Base-by-base conservation (phyloP, 2,888 invertebrate genomes). In the Drosophila fungiperda region DNA sequence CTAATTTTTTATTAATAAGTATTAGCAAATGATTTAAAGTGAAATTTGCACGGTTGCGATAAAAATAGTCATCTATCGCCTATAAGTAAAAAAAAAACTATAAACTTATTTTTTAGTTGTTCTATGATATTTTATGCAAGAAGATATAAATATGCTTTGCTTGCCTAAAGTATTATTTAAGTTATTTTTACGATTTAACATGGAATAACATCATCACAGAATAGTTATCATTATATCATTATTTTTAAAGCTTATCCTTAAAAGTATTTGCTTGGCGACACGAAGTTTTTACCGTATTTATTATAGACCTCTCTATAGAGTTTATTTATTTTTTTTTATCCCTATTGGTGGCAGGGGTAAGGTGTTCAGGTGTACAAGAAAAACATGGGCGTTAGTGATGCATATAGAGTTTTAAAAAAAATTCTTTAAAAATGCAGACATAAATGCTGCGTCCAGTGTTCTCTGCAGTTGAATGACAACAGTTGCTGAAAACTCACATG, bases 401-500 rank as follows among this genome's bases (percentile, higher is more conserved):
- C 29, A 48, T 35, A 26, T 35, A 45, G 15, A 49, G 36, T 42
- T 38, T 15, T 26, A 50, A 54, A 40, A 54, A 33, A 53, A 67
- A 38, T 33, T 23, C 7, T 12, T 9, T 2, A 64, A 45, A 45
- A 45, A 45, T 45, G 8, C 26, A 36, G 20, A 15, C 57, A 42
- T 49, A 62, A 52, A 35, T 33, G 45, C 38, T 48, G 40, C 26
- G 57, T 6, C 26, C 52, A 26, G 40, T 64, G 48, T 55, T 49
- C 57, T 58, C 60, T 60, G 50, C 69, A 72, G 52, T 73, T 88
- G 83, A 72, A 63, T 57, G 83, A 80, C 68, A 88, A 70, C 73
- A 83, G 86, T 83, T 80, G 69, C 83, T 64, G 78, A 74, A 80
- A 78, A 54, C 80, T 68, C 81, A 48, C 71, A 88, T 87, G 65